phyloP scores from a whole-genome alignment of 2,113 vertebrate genomes.

The Hypanus sabinus region DNA sequence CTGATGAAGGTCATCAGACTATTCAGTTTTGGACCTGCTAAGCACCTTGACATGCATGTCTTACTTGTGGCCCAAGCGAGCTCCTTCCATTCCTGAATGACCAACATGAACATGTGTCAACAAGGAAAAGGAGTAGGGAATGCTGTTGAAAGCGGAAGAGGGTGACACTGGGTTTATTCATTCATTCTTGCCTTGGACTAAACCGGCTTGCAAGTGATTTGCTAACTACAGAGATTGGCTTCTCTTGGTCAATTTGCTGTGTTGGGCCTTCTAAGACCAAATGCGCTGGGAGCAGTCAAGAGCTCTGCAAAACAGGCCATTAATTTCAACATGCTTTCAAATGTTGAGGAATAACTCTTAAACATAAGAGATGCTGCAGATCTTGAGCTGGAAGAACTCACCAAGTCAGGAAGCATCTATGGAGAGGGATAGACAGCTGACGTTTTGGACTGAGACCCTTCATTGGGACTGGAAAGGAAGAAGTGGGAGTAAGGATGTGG shows the following conservation, averaged over 20 bases:
- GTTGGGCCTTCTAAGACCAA: not conserved
- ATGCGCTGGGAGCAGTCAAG: not conserved
- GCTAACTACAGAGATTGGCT: not conserved
- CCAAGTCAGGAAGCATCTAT: too few relatives aligned
- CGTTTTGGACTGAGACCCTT: too few relatives aligned
- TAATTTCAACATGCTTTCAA: slow-evolving; percentile 1
- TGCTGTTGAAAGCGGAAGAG: too few relatives aligned
- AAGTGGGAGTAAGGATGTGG: too few relatives aligned
- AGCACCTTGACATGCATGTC: not conserved
- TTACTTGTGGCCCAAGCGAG: not conserved
- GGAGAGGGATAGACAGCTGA: too few relatives aligned
- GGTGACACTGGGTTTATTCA: not conserved
- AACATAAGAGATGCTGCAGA: too few relatives aligned
- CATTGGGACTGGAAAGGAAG: too few relatives aligned
- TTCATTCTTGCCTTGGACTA: not conserved
- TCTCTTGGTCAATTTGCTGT: not conserved
- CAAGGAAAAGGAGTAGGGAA: not conserved
- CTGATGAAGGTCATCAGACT: not conserved
- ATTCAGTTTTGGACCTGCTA: not conserved
- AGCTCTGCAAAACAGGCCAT: not conserved
- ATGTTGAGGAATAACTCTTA: not conserved
- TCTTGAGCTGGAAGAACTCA: too few relatives aligned
- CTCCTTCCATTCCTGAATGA: not conserved
- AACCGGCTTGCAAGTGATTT: not conserved
- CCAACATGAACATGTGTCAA: not conserved